Evolutionary conservation across 37 sponge, comb jelly and placozoan genomes (phyloP).

Genomic region (Halichondria panicea): DNA sequence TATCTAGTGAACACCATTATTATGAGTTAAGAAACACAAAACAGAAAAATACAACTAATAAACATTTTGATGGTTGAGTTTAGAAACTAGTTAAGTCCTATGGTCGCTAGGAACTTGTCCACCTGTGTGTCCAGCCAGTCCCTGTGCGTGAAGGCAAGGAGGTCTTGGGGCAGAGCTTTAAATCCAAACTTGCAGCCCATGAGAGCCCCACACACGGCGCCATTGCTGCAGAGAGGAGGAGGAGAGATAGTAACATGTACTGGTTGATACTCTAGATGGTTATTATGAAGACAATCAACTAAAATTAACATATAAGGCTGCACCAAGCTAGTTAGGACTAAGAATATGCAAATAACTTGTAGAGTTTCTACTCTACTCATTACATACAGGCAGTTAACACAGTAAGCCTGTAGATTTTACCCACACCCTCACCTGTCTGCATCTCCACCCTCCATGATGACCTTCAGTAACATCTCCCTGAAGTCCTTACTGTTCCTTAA

Average conservation of each 20-base stretch:
- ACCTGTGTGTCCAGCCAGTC: constrained; percentile 86
- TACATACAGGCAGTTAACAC: constrained; percentile 1
- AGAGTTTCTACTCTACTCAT: too few relatives aligned
- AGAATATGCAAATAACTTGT: too few relatives aligned
- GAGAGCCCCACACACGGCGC: constrained; percentile 90
- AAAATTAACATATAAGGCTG: background rate
- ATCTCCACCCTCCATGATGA: constrained; percentile 92
- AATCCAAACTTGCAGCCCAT: constrained; percentile 90
- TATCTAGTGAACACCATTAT: too few relatives aligned
- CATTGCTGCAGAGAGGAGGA: constrained; percentile 85
- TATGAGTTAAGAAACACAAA: background rate
- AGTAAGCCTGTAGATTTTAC: background rate
- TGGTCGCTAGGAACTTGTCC: constrained; percentile 4
- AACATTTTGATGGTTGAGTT: background rate
- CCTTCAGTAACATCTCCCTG: constrained; percentile 50
- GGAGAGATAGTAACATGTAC: too few relatives aligned
- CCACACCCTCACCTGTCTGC: constrained; percentile 78
- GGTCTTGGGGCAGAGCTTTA: constrained; percentile 72
- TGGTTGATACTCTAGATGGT: too few relatives aligned
- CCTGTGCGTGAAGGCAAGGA: constrained; percentile 68
- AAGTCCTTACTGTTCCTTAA: constrained; percentile 70
- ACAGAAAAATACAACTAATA: background rate
- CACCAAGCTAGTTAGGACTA: background rate
- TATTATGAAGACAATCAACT: too few relatives aligned
- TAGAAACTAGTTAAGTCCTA: constrained; percentile 5